Percentiles rank a stretch among this genome's conserved stretches.
These are phyloP conservation scores for Pemphigus obesinymphae DNA, from an alignment of 1,140 invertebrate genomes.

Conservation along the genomic window DNA sequence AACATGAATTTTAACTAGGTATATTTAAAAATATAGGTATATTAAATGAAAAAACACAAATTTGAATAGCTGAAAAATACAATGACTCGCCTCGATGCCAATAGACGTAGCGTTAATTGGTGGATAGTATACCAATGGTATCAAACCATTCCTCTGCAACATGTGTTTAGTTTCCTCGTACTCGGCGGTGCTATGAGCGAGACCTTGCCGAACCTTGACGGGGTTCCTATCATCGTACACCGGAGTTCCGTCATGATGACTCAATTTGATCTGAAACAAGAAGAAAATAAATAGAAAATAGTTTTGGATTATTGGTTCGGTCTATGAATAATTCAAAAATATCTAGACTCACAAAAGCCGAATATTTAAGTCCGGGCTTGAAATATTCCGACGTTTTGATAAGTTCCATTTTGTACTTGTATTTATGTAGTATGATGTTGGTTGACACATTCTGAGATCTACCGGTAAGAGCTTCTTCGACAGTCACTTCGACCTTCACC, in stretches of 20 bases:
- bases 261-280: conserved; percentile 60
- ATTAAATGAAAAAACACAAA: neutral
- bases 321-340: neutral
- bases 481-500: conserved; percentile 69
- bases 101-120: conserved; percentile 57
- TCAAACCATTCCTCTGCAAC: conserved; percentile 64
- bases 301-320: neutral
- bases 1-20: no score
- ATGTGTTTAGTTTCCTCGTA: conserved; percentile 58
- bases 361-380: conserved; percentile 80
- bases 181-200: conserved; percentile 61
- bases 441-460: conserved; percentile 73
- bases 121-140: conserved; percentile 66
- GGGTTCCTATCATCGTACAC: conserved; percentile 61
- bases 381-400: conserved; percentile 77
- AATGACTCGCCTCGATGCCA: conserved; percentile 57
- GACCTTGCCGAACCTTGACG: conserved; percentile 62
- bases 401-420: conserved; percentile 77
- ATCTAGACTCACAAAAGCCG: conserved; percentile 63
- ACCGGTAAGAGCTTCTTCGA: conserved; percentile 75
- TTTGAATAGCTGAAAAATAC: neutral
- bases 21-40: neutral
- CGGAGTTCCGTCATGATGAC: conserved; percentile 70
- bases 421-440: conserved; percentile 68
- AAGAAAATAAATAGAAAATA: conserved; percentile 7